Evolutionary conservation across 2,888 invertebrate genomes (phyloP).

Genomic region (Hirtodrosophila histrioides): DNA sequence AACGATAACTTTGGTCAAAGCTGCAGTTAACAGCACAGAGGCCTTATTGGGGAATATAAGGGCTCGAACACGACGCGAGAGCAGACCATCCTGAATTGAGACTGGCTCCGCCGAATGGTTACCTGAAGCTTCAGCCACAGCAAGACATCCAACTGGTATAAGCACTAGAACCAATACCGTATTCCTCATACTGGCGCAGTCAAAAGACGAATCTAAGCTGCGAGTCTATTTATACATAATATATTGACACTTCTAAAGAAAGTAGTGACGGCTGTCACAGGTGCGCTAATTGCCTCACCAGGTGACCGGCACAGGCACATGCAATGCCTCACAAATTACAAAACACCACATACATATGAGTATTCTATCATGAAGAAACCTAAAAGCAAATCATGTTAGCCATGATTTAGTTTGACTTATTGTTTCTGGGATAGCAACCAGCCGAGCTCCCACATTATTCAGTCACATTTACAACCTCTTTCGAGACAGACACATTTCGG

Average conservation of each 20-base stretch:
- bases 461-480: slow-evolving; percentile 18
- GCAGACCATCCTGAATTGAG: slow-evolving; percentile 19
- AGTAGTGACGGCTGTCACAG: slow-evolving; percentile 17
- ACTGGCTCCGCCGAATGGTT: slow-evolving; percentile 7
- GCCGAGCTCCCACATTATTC: neutral
- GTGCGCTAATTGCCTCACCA: slow-evolving; percentile 37
- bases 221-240: neutral
- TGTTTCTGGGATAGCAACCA: neutral
- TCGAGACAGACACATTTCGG: slow-evolving; percentile 24
- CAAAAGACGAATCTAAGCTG: slow-evolving; percentile 24
- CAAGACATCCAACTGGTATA: slow-evolving; percentile 2
- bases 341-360: neutral
- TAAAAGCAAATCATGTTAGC: slow-evolving; percentile 26
- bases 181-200: slow-evolving; percentile 17
- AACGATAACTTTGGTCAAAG: slow-evolving; percentile 66
- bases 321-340: slow-evolving; percentile 5
- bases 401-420: neutral
- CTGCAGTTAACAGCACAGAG: slow-evolving; percentile 60
- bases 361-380: neutral
- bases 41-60: slow-evolving; percentile 71
- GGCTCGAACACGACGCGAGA: slow-evolving; percentile 66
- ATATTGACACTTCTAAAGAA: slow-evolving; percentile 8
- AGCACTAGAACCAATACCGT: neutral
- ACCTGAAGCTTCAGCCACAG: neutral
- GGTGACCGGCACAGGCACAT: slow-evolving; percentile 8